Evolutionary conservation across 1,140 invertebrate species (phyloP).

Genomic region (Hetaerina americana): DNA sequence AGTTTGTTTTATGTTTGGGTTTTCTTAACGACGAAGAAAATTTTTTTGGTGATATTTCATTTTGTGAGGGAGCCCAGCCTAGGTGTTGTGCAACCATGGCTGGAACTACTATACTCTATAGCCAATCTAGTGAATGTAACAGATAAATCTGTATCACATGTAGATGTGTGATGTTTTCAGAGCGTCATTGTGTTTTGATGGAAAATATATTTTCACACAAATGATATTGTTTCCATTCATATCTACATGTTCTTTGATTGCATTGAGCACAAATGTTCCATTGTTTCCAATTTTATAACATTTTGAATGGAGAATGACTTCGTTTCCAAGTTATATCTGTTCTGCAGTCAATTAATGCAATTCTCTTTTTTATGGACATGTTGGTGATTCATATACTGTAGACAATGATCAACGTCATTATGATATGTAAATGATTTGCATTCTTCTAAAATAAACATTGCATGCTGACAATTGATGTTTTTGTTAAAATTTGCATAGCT

Average conservation of each 20-base stretch:
- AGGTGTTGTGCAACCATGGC: background rate
- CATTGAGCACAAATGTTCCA: background rate
- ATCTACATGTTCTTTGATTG: background rate
- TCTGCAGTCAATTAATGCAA: background rate
- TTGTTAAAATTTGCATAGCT: too few species aligned
- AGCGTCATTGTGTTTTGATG: background rate
- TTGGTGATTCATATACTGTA: background rate
- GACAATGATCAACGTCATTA: background rate
- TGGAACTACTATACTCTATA: background rate
- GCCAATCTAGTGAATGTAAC: background rate
- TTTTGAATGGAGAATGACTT: background rate
- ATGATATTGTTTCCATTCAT: background rate
- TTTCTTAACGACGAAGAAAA: too few species aligned
- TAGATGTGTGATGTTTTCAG: background rate
- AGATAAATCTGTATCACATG: background rate
- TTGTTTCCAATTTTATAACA: background rate
- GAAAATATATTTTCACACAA: background rate
- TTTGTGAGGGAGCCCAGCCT: background rate
- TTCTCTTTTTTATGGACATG: background rate
- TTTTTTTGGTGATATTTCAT: too few species aligned
- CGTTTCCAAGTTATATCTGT: background rate
- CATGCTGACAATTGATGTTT: background rate
- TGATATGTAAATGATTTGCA: background rate
- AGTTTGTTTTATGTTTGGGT: too few species aligned
- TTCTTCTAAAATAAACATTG: conserved; percentile 1